Evolutionary conservation across 2,113 vertebrate species (phyloP), one percentile per base, ranked within the genome.

Genomic region (Thalassoma bifasciatum): DNA sequence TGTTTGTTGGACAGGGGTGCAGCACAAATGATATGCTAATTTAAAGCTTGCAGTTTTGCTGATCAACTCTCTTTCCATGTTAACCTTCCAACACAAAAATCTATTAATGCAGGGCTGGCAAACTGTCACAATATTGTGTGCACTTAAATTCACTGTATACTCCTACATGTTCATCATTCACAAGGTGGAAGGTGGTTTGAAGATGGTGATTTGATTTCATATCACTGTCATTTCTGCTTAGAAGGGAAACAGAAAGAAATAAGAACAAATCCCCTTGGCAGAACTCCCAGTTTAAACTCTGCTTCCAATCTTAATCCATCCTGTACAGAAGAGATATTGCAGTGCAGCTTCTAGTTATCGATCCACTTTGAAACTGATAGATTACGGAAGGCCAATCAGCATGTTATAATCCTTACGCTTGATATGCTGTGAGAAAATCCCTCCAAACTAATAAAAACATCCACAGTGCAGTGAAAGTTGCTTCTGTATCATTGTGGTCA

Each of bases 381-480:
- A 36, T 69, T 36, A 59, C 65, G 38, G 1, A 8, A 37, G 14
- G 24, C 70, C 38, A 54, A 30, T 47, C 44, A 44, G 4, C 12
- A 12, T 16, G 1, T 63, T 8, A 51, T 2, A n/a, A 30, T 72
- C 53, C n/a, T 42, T 62, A 53, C 47, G 26, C 17, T 44, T 66
- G 12, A 57, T 8, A 0, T 13, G 72, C 12, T 37, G 13, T 57
- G 19, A 71, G 50, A n/a, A 67, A 82, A 75, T 60, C 37, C 50
- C 46, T 36, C 38, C 52, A 68, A 54, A 68, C 14, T 67, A 62
- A 14, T 26, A 14, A 22, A 77, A 50, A 21, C 46, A 8, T 44
- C 23, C 16, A 3, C 16, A 21, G 38, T 49, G 13, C 5, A 1
- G 24, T 2, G 11, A 34, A 68, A 23, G 40, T 23, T 51, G 12